A percentile compares a stretch with the other conserved stretches of the same genome.
These are phyloP conservation scores for Chinchilla lanigera DNA, from an alignment of 2,113 vertebrate species.

Conservation along the genomic window DNA sequence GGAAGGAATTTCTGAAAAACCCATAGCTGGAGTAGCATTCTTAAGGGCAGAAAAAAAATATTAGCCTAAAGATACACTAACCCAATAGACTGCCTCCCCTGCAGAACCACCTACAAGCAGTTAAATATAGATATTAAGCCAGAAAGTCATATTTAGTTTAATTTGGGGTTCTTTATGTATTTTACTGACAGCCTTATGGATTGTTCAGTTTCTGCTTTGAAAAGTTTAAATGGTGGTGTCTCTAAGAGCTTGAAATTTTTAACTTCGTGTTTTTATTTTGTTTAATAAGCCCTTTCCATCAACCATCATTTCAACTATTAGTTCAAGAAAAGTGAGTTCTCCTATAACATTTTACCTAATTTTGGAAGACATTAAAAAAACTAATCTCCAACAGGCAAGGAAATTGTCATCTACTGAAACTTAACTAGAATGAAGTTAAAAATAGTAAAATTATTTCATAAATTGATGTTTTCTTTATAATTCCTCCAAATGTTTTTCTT, in stretches of 20 bases:
- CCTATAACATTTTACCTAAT: constrained; percentile 73
- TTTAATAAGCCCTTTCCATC: constrained; percentile 66
- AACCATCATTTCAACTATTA: constrained; percentile 69
- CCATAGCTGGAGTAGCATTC: constrained; percentile 27
- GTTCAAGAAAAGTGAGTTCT: constrained; percentile 69
- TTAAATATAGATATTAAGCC: constrained; percentile 72
- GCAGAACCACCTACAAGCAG: constrained; percentile 58
- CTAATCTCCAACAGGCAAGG: constrained; percentile 81
- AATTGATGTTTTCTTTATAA: constrained; percentile 69
- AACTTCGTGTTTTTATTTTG: constrained; percentile 73
- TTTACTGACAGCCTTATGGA: constrained; percentile 67
- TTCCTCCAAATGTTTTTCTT: constrained; percentile 76
- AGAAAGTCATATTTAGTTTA: constrained; percentile 71
- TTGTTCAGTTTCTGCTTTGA: constrained; percentile 53
- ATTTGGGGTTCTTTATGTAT: constrained; percentile 69
- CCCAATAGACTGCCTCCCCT: constrained; percentile 3
- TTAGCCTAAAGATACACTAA: constrained; percentile 50
- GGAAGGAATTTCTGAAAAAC: constrained; percentile 57
- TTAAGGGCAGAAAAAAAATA: constrained; percentile 12
- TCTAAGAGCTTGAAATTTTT: constrained; percentile 67
- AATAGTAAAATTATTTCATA: constrained; percentile 79
- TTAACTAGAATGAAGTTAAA: constrained; percentile 78
- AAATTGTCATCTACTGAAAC: constrained; percentile 81
- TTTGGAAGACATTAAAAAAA: constrained; percentile 74
- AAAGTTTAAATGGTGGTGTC: constrained; percentile 69